Evolutionary conservation across 2,888 invertebrate species (phyloP), one percentile per base, ranked within the genome.

Genomic region (Neria commutata): DNA sequence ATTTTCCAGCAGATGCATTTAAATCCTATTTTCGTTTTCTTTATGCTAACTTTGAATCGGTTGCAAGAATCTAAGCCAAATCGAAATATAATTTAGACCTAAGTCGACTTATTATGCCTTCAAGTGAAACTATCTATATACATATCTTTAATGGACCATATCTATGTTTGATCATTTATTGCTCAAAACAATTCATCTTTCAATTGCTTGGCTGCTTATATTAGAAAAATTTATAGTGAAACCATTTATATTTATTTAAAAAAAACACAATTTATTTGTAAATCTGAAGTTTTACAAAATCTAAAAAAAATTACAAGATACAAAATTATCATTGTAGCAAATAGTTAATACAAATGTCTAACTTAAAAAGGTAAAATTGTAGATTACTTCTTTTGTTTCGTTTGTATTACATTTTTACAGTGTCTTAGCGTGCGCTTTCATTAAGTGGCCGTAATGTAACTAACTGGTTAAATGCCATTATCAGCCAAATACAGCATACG

Each of bases 281-380:
- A 65, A 58, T 64, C 57, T 64, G 53, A 57, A 58, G 24, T 66
- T 69, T 59, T 62, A 67, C 68, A 71, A 67, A 62, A 63, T 62
- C 60, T 73, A 70, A 71, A 67, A 64, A 19, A 42, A 42, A 42
- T 42, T 42, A 42, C 42, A 19, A 42, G 21, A n/a, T 64, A 68
- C 53, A 66, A 58, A 60, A 65, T 50, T 65, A 61, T 14, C 16
- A 37, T 42, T 29, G 29, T 37, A 19, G 21, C n/a, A n/a, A 42
- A 19, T 42, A 42, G 3, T 42, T 42, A 42, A 42, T n/a, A n/a
- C n/a, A n/a, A 60, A 58, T 40, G 23, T 64, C 62, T 60, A 58
- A 60, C 23, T 53, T 54, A 8, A 2, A 21, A 10, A 14, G 14
- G 47, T 55, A 53, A 61, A 58, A 19, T 58, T 6, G 37, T 37